phyloP scores from a whole-genome alignment of 2,888 invertebrate species.

The Cryptophagus acutangulus region DNA sequence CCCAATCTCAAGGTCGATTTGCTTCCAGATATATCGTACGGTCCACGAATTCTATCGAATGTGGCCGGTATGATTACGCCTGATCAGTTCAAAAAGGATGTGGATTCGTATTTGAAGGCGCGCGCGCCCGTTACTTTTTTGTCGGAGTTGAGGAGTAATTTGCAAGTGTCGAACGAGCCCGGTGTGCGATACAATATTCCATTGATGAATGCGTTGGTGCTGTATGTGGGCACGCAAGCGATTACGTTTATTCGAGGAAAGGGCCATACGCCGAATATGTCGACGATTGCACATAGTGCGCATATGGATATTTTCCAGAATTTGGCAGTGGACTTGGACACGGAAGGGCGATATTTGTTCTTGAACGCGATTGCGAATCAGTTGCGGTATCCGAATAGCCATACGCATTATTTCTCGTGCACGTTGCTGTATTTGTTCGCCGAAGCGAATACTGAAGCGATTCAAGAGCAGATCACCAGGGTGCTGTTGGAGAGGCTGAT shows the following conservation, averaged over 20 bases:
- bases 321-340: constrained; percentile 95
- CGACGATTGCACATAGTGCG: constrained; percentile 96
- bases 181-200: constrained; percentile 89
- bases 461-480: constrained; percentile 97
- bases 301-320: constrained; percentile 99
- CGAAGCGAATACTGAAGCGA: constrained; percentile 94
- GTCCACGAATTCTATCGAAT: constrained; percentile 86
- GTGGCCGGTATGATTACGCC: constrained; percentile 84
- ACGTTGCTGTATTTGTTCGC: constrained; percentile 94
- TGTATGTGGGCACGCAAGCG: constrained; percentile 97
- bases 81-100: constrained; percentile 85
- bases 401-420: constrained; percentile 99
- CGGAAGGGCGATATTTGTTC: constrained; percentile 95
- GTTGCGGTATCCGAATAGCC: constrained; percentile 97
- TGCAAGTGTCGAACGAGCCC: constrained; percentile 84
- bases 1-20: constrained; percentile 93
- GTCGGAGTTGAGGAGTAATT: constrained; percentile 83
- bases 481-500: constrained; percentile 95
- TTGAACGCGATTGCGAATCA: constrained; percentile 99
- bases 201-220: constrained; percentile 92
- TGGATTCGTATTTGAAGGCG: constrained; percentile 94
- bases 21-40: constrained; percentile 79
- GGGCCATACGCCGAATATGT: constrained; percentile 89
- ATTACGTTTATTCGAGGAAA: constrained; percentile 87
- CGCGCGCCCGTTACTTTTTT: constrained; percentile 93